Percentiles rank a stretch among this genome's conserved stretches.
These are phyloP conservation scores for Himalopsyche japonica DNA, from an alignment of 2,888 invertebrate species.

Conservation along the genomic window DNA sequence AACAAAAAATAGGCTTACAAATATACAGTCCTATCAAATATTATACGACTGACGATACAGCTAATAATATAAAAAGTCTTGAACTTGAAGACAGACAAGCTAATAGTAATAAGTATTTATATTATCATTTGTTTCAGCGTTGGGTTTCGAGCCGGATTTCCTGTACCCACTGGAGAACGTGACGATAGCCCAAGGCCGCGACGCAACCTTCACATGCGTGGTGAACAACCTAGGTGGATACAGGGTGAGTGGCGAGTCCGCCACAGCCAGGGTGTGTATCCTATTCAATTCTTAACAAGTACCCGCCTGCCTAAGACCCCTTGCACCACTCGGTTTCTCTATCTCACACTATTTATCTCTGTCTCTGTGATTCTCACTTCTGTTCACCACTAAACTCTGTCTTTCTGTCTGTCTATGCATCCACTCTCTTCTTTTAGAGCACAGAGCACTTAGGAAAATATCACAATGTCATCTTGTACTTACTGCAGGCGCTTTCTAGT, in stretches of 20 bases:
- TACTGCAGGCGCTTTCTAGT: background rate
- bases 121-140: constrained; percentile 60
- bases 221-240: constrained; percentile 83
- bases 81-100: too few species aligned
- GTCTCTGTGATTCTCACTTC: constrained; percentile 31
- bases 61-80: too few species aligned
- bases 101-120: background rate
- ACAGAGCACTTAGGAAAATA: constrained; percentile 37
- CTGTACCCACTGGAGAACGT: constrained; percentile 79
- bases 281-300: constrained; percentile 32
- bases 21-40: too few species aligned
- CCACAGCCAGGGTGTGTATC: constrained; percentile 86
- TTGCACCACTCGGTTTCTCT: constrained; percentile 36
- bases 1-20: too few species aligned
- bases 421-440: constrained; percentile 36
- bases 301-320: constrained; percentile 25
- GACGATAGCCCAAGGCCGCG: constrained; percentile 80
- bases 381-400: constrained; percentile 18
- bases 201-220: constrained; percentile 83
- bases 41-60: too few species aligned
- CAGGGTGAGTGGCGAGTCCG: constrained; percentile 90
- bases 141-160: constrained; percentile 81
- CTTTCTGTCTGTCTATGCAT: constrained; percentile 32
- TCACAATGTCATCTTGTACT: background rate
- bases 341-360: constrained; percentile 26